Percentiles rank a stretch among this genome's conserved stretches.
Evolutionary conservation across 2,113 vertebrate genomes (phyloP).

Genomic region (Lepisosteus oculatus): DNA sequence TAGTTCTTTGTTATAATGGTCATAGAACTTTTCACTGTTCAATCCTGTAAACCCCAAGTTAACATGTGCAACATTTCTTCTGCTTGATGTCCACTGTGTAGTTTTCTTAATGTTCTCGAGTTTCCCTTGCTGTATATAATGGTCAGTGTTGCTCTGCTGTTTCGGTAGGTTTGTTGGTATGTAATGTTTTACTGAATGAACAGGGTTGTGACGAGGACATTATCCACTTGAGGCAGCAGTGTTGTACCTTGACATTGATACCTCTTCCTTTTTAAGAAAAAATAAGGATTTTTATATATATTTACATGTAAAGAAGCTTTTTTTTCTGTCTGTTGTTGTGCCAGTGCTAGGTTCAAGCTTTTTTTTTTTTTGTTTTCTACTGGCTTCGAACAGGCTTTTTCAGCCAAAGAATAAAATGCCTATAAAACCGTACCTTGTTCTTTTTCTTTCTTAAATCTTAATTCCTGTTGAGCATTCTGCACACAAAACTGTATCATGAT

Average conservation of each 20-base stretch:
- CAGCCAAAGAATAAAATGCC: slow-evolving; percentile 87
- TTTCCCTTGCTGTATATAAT: background rate
- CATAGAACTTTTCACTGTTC: no score
- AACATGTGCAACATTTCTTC: no score
- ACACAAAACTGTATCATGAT: no score
- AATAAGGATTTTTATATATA: slow-evolving; percentile 25
- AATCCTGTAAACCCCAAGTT: no score
- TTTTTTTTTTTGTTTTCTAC: slow-evolving; percentile 49
- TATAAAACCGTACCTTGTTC: slow-evolving; percentile 48
- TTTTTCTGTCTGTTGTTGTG: slow-evolving; percentile 51
- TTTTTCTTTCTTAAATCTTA: background rate
- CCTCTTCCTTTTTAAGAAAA: slow-evolving; percentile 69
- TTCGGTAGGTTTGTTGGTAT: slow-evolving; percentile 36
- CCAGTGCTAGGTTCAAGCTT: slow-evolving; percentile 68
- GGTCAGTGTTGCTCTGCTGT: slow-evolving; percentile 22
- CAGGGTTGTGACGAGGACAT: slow-evolving; percentile 66
- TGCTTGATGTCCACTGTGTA: background rate
- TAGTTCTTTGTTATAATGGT: no score
- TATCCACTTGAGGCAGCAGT: slow-evolving; percentile 60
- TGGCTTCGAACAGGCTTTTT: slow-evolving; percentile 69
- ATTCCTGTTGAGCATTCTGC: no score
- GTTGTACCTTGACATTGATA: slow-evolving; percentile 75
- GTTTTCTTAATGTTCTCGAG: background rate
- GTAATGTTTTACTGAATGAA: slow-evolving; percentile 64
- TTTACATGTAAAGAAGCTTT: slow-evolving; percentile 51